A percentile compares a stretch with the other conserved stretches of the same genome.
phyloP scores from a whole-genome alignment of 2,888 invertebrate species.

The Leuctra nigra region DNA sequence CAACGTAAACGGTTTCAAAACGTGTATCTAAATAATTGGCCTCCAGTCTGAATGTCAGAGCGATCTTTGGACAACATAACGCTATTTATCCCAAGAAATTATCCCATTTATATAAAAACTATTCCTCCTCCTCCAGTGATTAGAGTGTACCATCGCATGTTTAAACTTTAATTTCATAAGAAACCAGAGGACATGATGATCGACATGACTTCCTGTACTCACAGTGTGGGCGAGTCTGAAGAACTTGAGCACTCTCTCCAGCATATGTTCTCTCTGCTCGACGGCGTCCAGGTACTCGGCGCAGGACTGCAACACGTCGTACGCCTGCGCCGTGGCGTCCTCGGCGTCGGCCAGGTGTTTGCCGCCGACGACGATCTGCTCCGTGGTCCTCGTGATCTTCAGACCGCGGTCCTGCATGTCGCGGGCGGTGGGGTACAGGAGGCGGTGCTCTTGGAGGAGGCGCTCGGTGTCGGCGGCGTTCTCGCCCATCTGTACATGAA shows the following conservation, averaged over 20 bases:
- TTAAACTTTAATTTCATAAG: no score
- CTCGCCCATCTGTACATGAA: no score
- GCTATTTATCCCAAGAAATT: no score
- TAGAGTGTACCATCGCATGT: no score
- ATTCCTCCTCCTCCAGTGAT: no score
- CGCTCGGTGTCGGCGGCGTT: conserved; percentile 60
- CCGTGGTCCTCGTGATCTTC: conserved; percentile 69
- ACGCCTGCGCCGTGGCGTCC: conserved; percentile 59
- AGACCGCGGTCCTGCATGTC: conserved; percentile 67
- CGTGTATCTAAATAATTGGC: no score
- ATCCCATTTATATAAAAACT: no score
- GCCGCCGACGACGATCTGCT: conserved; percentile 56
- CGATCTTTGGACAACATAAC: no score
- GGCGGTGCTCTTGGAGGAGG: conserved; percentile 59
- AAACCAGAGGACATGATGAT: no score
- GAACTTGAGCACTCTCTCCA: conserved; percentile 62
- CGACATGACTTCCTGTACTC: no score
- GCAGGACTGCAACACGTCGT: conserved; percentile 55
- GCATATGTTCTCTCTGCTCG: conserved; percentile 60
- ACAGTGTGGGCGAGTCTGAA: conserved; percentile 62
- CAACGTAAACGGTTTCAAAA: no score
- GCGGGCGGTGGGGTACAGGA: conserved; percentile 62
- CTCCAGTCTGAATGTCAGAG: no score
- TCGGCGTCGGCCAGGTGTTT: conserved; percentile 60
- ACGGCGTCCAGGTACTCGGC: conserved; percentile 64